Conservation (phyloP, 2,797 vertebrate species). For the Amniataba percoides region DNA sequence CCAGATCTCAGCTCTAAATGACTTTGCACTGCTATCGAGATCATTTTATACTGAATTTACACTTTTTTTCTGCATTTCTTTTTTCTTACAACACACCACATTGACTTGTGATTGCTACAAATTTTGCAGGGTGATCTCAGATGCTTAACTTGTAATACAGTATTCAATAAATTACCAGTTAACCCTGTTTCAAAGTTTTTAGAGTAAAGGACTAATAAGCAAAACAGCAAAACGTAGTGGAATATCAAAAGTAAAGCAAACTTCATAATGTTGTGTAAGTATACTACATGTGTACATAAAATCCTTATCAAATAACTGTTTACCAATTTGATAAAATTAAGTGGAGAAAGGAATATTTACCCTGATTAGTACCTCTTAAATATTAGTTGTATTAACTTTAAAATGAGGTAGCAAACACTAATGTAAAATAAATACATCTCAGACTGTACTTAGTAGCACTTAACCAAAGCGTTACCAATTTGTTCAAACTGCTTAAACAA, state of each 20-base stretch:
- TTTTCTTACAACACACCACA: not conserved
- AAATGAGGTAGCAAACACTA: not conserved
- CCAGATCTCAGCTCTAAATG: constrained; percentile 3
- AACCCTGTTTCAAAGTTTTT: not conserved
- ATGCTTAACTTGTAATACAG: not conserved
- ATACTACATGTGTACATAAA: not conserved
- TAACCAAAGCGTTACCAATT: not conserved
- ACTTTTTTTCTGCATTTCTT: too few species aligned
- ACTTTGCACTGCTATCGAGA: not conserved
- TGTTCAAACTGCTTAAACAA: not conserved
- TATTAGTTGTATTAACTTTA: not conserved
- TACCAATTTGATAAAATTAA: not conserved
- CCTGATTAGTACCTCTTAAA: too few species aligned
- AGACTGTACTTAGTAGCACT: not conserved
- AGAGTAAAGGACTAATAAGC: not conserved
- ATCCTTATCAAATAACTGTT: not conserved
- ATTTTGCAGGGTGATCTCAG: too few species aligned
- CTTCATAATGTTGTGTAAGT: not conserved
- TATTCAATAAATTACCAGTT: not conserved
- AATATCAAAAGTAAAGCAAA: not conserved
- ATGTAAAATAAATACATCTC: not conserved
- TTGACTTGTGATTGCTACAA: too few species aligned
- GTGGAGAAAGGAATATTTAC: too few species aligned
- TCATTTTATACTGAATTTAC: not conserved
- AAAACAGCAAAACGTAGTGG: not conserved